phyloP scores from a whole-genome alignment of 2,113 vertebrate species.

The Dromaius novaehollandiae region DNA sequence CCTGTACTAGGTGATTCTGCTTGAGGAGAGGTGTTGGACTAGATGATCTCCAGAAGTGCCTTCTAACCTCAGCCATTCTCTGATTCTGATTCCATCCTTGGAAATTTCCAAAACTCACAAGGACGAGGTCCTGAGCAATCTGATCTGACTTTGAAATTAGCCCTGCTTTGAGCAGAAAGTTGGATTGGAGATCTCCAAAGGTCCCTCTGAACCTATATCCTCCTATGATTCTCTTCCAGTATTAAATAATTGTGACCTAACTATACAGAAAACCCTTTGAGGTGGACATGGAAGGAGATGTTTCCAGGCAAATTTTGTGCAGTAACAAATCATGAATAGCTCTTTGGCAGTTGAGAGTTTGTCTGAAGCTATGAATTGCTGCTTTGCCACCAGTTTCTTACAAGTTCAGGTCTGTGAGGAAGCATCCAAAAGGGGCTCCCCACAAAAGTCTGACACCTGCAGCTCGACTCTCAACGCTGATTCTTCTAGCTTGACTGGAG shows the following conservation, averaged over 20 bases:
- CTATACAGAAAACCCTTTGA: background rate
- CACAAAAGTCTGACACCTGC: background rate
- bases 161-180: background rate
- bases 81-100: background rate
- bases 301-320: background rate
- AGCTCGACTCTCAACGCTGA: background rate
- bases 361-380: slow-evolving; percentile 5
- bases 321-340: background rate
- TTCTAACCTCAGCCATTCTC: no score
- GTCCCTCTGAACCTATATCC: background rate
- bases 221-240: background rate
- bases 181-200: background rate
- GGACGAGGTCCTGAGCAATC: background rate
- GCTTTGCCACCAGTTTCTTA: slow-evolving; percentile 18
- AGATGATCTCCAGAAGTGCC: no score
- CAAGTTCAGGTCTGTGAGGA: background rate
- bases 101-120: background rate
- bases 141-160: background rate
- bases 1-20: no score
- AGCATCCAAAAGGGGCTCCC: background rate
- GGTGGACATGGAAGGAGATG: background rate
- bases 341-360: background rate
- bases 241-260: background rate
- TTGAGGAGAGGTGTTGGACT: no score
- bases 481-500: background rate